phyloP scores from a whole-genome alignment of 2,888 invertebrate species.

The Euplagia quadripunctaria region DNA sequence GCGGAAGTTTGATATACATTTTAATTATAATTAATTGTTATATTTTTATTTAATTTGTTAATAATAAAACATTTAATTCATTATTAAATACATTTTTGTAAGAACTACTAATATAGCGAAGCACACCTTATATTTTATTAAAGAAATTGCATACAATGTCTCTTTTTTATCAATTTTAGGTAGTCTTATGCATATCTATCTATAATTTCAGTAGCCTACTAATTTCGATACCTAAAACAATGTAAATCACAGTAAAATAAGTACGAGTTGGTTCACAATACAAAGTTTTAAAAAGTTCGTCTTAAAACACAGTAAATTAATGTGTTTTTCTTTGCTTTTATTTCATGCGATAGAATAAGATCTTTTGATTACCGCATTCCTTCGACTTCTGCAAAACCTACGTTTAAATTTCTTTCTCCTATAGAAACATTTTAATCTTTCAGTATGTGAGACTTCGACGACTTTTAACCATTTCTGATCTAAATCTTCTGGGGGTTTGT shows the following conservation, averaged over 20 bases:
- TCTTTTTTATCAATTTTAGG: background rate
- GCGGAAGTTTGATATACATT: too few species aligned
- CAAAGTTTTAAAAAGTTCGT: background rate
- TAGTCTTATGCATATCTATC: background rate
- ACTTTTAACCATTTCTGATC: slow-evolving; percentile 76
- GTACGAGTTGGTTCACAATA: background rate
- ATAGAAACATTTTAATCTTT: slow-evolving; percentile 71
- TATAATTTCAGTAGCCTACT: background rate
- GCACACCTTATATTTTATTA: background rate
- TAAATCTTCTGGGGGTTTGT: slow-evolving; percentile 77
- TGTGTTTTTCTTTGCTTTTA: background rate
- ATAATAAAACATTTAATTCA: background rate
- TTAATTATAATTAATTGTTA: too few species aligned
- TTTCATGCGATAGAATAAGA: slow-evolving; percentile 79
- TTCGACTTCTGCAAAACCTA: slow-evolving; percentile 74
- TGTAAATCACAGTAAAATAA: slow-evolving; percentile 7
- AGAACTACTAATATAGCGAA: background rate
- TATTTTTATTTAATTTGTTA: background rate
- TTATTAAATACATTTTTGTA: background rate
- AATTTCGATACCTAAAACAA: background rate
- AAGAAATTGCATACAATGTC: background rate
- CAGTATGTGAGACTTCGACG: slow-evolving; percentile 69
- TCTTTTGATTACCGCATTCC: slow-evolving; percentile 77
- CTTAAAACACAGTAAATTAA: background rate
- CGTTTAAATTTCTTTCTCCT: slow-evolving; percentile 73